Base-by-base conservation (phyloP, 2,888 invertebrate genomes). In the Cantharis rufa region DNA sequence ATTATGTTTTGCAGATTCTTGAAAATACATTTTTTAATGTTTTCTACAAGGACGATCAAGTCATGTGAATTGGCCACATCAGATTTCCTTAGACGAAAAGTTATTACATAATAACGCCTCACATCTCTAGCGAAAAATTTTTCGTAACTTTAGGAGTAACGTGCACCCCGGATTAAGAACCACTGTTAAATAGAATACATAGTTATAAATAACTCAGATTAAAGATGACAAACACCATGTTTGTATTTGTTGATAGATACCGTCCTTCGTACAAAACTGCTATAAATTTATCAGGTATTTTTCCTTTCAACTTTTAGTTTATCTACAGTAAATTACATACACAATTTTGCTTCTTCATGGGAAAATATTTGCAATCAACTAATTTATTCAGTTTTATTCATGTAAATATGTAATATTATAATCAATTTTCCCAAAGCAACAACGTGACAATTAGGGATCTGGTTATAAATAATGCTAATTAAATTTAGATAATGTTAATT, bases 121-220 rank as follows among this genome's bases (percentile, higher is more conserved):
- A 5, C 21, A 21, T 5, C 21, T 21, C 21, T 3, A 24, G 9
- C 9, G 4, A 21, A 10, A 27, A 10, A 9, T n/a, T 27, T 9
- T 10, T 27, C 10, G 10, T 10, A 11, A 10, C 28, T 28, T 3
- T 10, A 11, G 11, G 11, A 0, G 1, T 10, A 3, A 3, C 11
- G 0, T 11, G 28, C 10, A 11, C 3, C 4, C 11, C 28, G 10
- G 28, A 3, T 69, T 69, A 32, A 32, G 18, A 48, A 13, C 27
- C 18, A 48, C 15, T 24, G 24, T 62, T 68, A 66, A 3, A 18
- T 63, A 15, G 24, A 24, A 69, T 24, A 68, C 27, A 32, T 32
- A 73, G 61, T 73, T 73, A 73, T 69, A 73, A 73, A 62, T 73
- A 73, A 62, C 73, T 73, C 73, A 16, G 27, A 62, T 62, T 28